phyloP scores from a whole-genome alignment of 2,797 vertebrate genomes.

The Peromyscus eremicus region DNA sequence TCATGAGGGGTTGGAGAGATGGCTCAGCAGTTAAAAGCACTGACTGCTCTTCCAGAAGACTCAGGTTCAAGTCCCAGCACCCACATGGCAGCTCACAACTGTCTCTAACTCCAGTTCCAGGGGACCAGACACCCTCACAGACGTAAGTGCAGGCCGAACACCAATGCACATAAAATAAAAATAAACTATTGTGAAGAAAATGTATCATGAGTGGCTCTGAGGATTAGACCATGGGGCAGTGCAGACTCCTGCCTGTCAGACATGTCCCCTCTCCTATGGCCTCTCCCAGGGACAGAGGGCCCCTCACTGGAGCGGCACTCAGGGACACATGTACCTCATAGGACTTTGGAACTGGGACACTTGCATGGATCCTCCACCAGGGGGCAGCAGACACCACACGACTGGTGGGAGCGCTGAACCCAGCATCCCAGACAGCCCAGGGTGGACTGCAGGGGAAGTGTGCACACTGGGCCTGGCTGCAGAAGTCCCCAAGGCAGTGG shows the following conservation, averaged over 20 bases:
- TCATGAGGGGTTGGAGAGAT: no score
- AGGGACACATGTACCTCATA: neutral
- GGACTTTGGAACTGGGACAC: neutral
- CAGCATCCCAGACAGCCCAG: neutral
- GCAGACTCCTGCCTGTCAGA: neutral
- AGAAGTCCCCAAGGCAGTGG: neutral
- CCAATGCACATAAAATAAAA: no score
- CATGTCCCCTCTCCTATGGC: neutral
- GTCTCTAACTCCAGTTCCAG: no score
- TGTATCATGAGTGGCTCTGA: neutral
- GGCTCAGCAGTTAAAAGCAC: no score
- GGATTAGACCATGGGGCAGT: neutral
- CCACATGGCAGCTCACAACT: no score
- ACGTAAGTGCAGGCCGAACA: no score
- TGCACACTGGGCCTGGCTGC: neutral
- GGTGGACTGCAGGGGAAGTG: neutral
- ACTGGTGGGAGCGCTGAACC: neutral
- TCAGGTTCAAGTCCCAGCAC: no score
- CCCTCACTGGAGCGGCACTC: no score
- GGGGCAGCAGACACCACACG: slow-evolving; percentile 62
- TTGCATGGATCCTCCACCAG: slow-evolving; percentile 43
- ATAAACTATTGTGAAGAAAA: no score
- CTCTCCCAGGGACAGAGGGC: neutral
- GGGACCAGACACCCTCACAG: no score
- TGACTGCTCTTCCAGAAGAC: no score